phyloP scores from a whole-genome alignment of 1,140 invertebrate genomes.

The Xylocopa sonorina region DNA sequence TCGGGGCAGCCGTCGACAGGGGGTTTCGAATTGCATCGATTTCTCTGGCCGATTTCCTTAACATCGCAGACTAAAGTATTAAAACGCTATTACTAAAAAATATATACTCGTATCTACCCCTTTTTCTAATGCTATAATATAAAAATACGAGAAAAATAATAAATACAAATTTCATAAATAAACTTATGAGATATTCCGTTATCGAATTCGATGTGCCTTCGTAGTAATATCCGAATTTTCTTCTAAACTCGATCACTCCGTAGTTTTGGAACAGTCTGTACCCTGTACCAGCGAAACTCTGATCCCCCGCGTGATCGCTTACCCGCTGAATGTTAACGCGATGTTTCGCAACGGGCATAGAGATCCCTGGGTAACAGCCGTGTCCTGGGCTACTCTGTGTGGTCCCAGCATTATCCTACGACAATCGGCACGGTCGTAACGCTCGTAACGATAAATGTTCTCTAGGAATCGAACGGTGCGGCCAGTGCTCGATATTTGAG shows the following conservation, averaged over 20 bases:
- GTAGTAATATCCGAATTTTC: background rate
- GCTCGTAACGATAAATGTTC: constrained; percentile 43
- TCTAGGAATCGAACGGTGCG: constrained; percentile 18
- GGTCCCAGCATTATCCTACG: constrained; percentile 24
- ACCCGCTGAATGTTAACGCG: constrained; percentile 21
- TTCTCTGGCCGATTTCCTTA: too few relatives aligned
- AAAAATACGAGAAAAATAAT: too few relatives aligned
- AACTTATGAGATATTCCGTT: too few relatives aligned
- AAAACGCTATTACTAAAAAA: too few relatives aligned
- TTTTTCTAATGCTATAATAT: too few relatives aligned
- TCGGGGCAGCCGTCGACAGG: too few relatives aligned
- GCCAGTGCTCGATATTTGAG: constrained; percentile 29
- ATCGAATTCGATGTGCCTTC: too few relatives aligned
- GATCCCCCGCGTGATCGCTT: background rate
- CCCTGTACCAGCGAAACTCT: background rate
- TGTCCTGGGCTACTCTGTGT: constrained; percentile 17
- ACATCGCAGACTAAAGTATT: too few relatives aligned
- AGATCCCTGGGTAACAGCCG: background rate
- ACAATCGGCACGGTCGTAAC: constrained; percentile 27
- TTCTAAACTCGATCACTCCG: background rate
- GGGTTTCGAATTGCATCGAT: too few relatives aligned
- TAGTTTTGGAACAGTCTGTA: background rate
- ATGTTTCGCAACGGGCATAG: constrained; percentile 7
- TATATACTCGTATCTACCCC: too few relatives aligned
- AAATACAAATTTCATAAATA: too few relatives aligned